phyloP scores from a whole-genome alignment of 2,888 invertebrate species.

The Allophyes oxyacanthae region DNA sequence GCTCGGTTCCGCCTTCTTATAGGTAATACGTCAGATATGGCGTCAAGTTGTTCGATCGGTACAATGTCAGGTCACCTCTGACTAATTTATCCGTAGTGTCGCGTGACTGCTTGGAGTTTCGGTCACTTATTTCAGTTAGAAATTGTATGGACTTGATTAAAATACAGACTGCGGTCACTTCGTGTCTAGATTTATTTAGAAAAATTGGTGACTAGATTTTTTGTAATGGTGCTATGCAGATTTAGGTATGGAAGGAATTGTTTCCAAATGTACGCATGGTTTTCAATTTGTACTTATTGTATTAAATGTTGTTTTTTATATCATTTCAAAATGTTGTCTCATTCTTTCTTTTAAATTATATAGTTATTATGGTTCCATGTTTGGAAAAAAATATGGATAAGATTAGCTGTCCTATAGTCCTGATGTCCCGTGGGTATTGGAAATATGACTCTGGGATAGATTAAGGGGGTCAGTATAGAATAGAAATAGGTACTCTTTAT shows the following conservation, averaged over 20 bases:
- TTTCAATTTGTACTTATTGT: not conserved
- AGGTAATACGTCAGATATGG: not conserved
- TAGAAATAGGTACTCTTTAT: too few relatives aligned
- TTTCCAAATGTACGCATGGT: slow-evolving; percentile 10
- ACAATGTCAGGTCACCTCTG: slow-evolving; percentile 27
- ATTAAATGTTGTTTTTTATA: too few relatives aligned
- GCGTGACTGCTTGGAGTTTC: slow-evolving; percentile 47
- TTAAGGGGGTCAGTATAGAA: too few relatives aligned
- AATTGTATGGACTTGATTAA: slow-evolving; percentile 39
- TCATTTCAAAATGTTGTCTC: too few relatives aligned
- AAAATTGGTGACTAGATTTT: slow-evolving; percentile 31
- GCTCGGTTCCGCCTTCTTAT: too few relatives aligned
- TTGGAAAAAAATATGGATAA: too few relatives aligned
- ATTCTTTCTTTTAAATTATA: too few relatives aligned
- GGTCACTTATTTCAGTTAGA: slow-evolving; percentile 36
- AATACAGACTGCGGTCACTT: slow-evolving; percentile 35
- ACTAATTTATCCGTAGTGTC: slow-evolving; percentile 16
- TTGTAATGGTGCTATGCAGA: slow-evolving; percentile 35
- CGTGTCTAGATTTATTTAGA: slow-evolving; percentile 37
- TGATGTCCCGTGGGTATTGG: too few relatives aligned
- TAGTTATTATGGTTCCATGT: too few relatives aligned
- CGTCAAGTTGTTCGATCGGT: slow-evolving; percentile 10
- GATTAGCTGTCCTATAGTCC: too few relatives aligned
- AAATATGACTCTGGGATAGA: too few relatives aligned
- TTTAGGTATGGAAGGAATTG: slow-evolving; percentile 16